Evolutionary conservation across 2,797 vertebrate genomes (phyloP).

Genomic region (Chelonia mydas): DNA sequence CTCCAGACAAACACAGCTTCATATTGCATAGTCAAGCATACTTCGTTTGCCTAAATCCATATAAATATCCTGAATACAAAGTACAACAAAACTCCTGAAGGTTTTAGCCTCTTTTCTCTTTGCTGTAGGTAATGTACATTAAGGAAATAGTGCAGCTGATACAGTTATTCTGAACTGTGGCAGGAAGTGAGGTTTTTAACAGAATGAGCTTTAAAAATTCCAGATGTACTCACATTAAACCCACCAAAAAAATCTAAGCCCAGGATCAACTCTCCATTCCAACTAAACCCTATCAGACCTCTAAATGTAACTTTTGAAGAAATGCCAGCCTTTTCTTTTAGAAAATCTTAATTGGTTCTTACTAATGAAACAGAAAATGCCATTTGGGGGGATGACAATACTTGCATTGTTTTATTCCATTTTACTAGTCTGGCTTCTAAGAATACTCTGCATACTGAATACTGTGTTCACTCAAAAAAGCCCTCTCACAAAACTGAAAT

Average conservation of each 20-base stretch:
- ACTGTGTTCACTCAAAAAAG: not conserved
- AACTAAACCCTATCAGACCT: constrained; percentile 64
- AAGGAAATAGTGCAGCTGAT: constrained; percentile 48
- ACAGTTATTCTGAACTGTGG: constrained; percentile 72
- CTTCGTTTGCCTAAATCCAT: not conserved
- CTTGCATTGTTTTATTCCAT: constrained; percentile 60
- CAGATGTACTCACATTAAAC: constrained; percentile 69
- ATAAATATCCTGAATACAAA: not conserved
- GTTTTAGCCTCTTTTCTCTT: constrained; percentile 50
- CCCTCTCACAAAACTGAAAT: constrained; percentile 22
- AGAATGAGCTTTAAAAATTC: constrained; percentile 76
- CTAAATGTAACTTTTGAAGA: constrained; percentile 76
- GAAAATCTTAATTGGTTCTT: constrained; percentile 80
- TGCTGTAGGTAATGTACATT: constrained; percentile 61
- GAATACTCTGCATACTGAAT: constrained; percentile 55
- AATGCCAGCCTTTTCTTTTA: constrained; percentile 75
- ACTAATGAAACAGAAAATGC: constrained; percentile 71
- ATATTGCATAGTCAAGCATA: constrained; percentile 27
- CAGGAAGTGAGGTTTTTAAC: constrained; percentile 77
- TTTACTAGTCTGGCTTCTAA: constrained; percentile 56
- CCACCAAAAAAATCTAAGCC: constrained; percentile 66
- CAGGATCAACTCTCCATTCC: constrained; percentile 71
- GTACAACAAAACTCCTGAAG: constrained; percentile 5
- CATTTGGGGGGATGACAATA: constrained; percentile 69
- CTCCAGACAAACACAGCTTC: constrained; percentile 2